Percentiles rank a stretch among this genome's conserved stretches.
These are phyloP conservation scores for Ditula angustiorana DNA, from an alignment of 2,888 invertebrate species.

Conservation along the genomic window DNA sequence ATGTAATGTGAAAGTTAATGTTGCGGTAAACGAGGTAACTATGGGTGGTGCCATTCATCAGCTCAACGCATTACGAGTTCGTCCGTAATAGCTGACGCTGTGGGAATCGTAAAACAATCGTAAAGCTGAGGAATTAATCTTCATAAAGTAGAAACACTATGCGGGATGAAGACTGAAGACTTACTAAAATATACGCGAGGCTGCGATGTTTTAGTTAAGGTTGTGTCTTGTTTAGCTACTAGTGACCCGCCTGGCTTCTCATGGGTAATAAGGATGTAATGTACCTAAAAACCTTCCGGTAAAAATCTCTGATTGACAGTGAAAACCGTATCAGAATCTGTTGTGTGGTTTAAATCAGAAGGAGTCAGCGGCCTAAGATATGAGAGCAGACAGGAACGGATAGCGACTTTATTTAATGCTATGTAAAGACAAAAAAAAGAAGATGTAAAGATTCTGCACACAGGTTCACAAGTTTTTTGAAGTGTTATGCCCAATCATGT, in stretches of 20 bases:
- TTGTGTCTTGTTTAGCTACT: background rate
- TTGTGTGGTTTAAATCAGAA: too few relatives aligned
- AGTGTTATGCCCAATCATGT: background rate
- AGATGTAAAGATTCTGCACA: too few relatives aligned
- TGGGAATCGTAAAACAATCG: constrained; percentile 50
- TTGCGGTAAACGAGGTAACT: constrained; percentile 8
- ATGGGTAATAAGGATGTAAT: too few relatives aligned
- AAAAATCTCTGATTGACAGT: too few relatives aligned
- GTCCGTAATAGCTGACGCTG: constrained; percentile 48
- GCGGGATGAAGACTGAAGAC: background rate
- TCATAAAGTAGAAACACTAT: constrained; percentile 1
- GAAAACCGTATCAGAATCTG: too few relatives aligned
- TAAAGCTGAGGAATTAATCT: constrained; percentile 44
- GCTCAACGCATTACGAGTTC: constrained; percentile 25
- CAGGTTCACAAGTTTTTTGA: too few relatives aligned
- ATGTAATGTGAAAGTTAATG: constrained; percentile 8
- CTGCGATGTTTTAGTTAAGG: background rate
- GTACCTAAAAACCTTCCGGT: too few relatives aligned
- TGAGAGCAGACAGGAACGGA: too few relatives aligned
- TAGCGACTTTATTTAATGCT: background rate
- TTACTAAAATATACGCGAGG: background rate
- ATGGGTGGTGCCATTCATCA: constrained; percentile 20
- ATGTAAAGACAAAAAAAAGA: too few relatives aligned
- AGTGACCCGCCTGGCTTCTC: too few relatives aligned
- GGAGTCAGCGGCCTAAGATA: too few relatives aligned